Base-by-base conservation (phyloP, 2,113 vertebrate species). In the Peucedramus taeniatus region DNA sequence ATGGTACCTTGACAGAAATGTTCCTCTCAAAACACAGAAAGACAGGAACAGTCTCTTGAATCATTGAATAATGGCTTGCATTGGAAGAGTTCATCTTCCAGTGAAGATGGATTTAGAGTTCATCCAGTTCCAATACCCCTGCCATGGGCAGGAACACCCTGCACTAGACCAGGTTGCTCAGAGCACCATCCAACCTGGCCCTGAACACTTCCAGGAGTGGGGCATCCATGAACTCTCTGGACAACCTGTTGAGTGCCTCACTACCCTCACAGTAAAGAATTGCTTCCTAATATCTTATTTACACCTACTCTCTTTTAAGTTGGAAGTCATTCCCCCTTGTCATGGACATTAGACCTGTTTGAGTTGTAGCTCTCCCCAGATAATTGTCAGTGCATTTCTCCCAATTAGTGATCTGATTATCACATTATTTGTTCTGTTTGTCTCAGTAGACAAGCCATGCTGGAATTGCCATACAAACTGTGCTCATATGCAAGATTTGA, bases 61-160 rank as follows among this genome's bases (percentile, higher is more conserved):
- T 40, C 19, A 68, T 3, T 0, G 1, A 82, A 51, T 51, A n/a
- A 37, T 19, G 28, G 11, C 17, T 60, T 68, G n/a, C 0, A 0
- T 17, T n/a, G 45, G 30, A 66, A 53, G 18, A 39, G 17, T 19
- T 39, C 8, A 19, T 39, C 26, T 9, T 61, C 26, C 26, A 61
- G 9, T 61, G 35, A 61, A 39, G 35, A 39, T 13, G 44, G 10
- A 39, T 5, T 21, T 45, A 13, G 8, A 51, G 24, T 24, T 53
- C 24, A 45, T 30, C n/a, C 47, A 75, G 20, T 22, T 68, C 24
- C 24, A 76, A 35, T 1, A 8, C 12, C 24, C 14, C 19, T 13
- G 33, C 51, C 37, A 51, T 0, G 0, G 42, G 6, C 59, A 81
- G 68, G 27, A 19, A 51, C 28, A 51, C 7, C 22, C 47, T 68